Evolutionary conservation across 2,113 vertebrate species (phyloP).

Genomic region (Oryzias celebensis): DNA sequence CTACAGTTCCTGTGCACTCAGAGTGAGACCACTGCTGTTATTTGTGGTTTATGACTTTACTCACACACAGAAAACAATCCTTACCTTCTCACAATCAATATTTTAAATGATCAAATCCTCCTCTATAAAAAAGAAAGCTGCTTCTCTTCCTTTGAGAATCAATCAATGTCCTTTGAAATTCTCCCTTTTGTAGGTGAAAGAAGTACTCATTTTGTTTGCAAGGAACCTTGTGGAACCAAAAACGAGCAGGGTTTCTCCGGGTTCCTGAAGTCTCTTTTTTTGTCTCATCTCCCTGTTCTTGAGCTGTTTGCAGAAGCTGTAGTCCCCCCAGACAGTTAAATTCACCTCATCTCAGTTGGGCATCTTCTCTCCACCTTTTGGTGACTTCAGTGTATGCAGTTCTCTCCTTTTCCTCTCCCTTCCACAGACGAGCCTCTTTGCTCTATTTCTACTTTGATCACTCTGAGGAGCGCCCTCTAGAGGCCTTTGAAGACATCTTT

Average conservation of each 20-base stretch:
- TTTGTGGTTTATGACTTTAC: slow-evolving; percentile 11
- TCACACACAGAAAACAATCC: not conserved
- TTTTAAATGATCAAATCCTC: slow-evolving; percentile 2
- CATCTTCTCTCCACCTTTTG: slow-evolving; percentile 52
- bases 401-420: slow-evolving; percentile 79
- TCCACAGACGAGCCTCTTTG: slow-evolving; percentile 90
- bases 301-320: slow-evolving; percentile 2
- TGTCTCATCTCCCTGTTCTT: not conserved
- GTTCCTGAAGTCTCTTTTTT: slow-evolving; percentile 5
- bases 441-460: slow-evolving; percentile 99
- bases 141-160: not conserved
- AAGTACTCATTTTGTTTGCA: slow-evolving; percentile 24
- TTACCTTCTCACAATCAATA: slow-evolving; percentile 3
- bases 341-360: slow-evolving; percentile 61
- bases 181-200: slow-evolving; percentile 10
- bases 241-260: slow-evolving; percentile 33
- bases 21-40: not conserved
- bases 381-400: slow-evolving; percentile 75
- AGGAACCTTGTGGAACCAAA: slow-evolving; percentile 24
- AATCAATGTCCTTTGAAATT: slow-evolving; percentile 1
- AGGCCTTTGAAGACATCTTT: slow-evolving; percentile 98
- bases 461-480: slow-evolving; percentile 94
- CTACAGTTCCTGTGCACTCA: slow-evolving; percentile 5
- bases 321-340: slow-evolving; percentile 1
- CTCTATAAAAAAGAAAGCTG: not conserved